Evolutionary conservation across 2,797 vertebrate species (phyloP).

Genomic region (Pipistrellus kuhlii): DNA sequence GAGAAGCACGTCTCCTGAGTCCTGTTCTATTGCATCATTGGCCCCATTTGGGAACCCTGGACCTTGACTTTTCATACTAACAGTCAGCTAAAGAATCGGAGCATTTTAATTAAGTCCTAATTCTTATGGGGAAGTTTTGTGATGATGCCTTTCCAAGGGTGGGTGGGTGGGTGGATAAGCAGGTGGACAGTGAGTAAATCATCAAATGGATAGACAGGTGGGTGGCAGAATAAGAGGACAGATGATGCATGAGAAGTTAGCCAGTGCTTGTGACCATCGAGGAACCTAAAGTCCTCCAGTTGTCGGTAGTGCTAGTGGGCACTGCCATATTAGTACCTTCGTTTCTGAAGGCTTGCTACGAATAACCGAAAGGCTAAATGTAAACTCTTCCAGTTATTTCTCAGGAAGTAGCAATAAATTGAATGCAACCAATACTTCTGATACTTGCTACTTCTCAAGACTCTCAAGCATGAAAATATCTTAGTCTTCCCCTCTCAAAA

Average conservation of each 20-base stretch:
- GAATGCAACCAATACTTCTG: background rate
- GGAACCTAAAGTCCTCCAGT: background rate
- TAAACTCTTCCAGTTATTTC: background rate
- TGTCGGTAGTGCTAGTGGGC: background rate
- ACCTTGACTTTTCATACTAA: background rate
- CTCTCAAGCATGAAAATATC: background rate
- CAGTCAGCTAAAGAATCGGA: background rate
- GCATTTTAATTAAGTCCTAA: background rate
- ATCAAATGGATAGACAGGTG: background rate
- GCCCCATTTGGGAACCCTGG: background rate
- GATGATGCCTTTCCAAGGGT: background rate
- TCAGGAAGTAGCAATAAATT: background rate
- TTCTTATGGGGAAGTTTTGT: background rate
- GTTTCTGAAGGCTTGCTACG: background rate
- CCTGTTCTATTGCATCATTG: background rate
- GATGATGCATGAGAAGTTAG: background rate
- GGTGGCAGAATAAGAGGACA: background rate
- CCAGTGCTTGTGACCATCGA: background rate
- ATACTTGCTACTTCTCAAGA: background rate
- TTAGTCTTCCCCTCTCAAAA: background rate
- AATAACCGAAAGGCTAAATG: background rate
- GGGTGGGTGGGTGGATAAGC: background rate
- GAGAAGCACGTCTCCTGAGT: slow-evolving; percentile 1
- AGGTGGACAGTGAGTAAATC: background rate
- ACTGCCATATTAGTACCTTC: background rate